Evolutionary conservation across 1,140 invertebrate genomes (phyloP).

Genomic region (Caenorhabditis briggsae): DNA sequence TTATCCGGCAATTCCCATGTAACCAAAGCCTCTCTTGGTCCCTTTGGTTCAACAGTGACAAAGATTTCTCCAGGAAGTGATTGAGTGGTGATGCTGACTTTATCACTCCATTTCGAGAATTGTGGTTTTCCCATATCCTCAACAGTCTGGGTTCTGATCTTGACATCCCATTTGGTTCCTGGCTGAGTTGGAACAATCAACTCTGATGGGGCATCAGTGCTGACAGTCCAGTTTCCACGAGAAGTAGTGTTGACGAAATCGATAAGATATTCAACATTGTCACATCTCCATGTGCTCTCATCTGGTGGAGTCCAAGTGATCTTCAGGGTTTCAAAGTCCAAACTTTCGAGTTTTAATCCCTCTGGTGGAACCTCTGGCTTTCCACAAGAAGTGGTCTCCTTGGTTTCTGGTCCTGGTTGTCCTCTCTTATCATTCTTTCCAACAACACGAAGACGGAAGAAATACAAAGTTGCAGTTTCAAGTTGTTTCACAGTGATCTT

Average conservation of each 20-base stretch:
- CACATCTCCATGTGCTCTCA: slow-evolving; percentile 77
- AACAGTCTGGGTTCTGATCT: slow-evolving; percentile 77
- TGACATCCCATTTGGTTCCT: slow-evolving; percentile 75
- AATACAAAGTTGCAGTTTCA: slow-evolving; percentile 75
- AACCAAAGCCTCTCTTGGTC: slow-evolving; percentile 73
- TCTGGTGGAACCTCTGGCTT: slow-evolving; percentile 75
- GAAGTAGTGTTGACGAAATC: slow-evolving; percentile 71
- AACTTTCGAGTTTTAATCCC: slow-evolving; percentile 72
- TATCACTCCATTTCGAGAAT: slow-evolving; percentile 72
- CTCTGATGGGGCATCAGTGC: slow-evolving; percentile 65
- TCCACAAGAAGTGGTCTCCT: slow-evolving; percentile 76
- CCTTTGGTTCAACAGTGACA: slow-evolving; percentile 74
- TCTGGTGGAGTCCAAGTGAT: slow-evolving; percentile 74
- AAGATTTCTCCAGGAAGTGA: slow-evolving; percentile 76
- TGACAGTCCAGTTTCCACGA: slow-evolving; percentile 61
- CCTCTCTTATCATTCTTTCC: slow-evolving; percentile 77
- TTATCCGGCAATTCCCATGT: slow-evolving; percentile 75
- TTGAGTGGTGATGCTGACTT: slow-evolving; percentile 71
- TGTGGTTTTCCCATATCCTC: slow-evolving; percentile 75
- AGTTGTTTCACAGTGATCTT: slow-evolving; percentile 72
- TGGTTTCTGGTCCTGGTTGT: slow-evolving; percentile 75
- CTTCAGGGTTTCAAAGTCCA: slow-evolving; percentile 74
- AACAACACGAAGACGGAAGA: slow-evolving; percentile 77
- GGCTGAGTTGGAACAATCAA: slow-evolving; percentile 64
- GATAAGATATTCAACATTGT: slow-evolving; percentile 74